Conservation (phyloP, 2,888 invertebrate species). For the Caenorhabditis sp. region DNA sequence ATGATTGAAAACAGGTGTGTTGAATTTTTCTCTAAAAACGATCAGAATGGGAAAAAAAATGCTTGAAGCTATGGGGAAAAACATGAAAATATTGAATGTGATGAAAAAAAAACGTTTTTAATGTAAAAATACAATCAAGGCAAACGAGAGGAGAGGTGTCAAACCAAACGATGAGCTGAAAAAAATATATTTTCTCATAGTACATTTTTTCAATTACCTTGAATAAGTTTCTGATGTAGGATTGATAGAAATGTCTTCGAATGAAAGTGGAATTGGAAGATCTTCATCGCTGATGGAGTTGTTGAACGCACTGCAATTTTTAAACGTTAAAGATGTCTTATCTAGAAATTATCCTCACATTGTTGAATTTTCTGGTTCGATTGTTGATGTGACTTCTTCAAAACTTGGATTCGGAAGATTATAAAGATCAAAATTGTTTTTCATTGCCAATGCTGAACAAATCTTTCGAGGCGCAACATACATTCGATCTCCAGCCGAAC, state of each 20-base stretch:
- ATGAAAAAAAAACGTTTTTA: background rate
- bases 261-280: background rate
- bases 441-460: slow-evolving; percentile 21
- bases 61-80: background rate
- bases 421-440: background rate
- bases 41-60: background rate
- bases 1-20: background rate
- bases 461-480: slow-evolving; percentile 12
- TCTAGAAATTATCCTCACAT: too few relatives aligned
- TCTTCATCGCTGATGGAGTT: too few relatives aligned
- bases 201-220: too few relatives aligned
- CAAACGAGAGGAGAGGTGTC: background rate
- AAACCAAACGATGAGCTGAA: background rate
- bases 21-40: background rate
- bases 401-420: background rate
- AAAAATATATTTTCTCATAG: background rate
- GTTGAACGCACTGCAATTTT: too few relatives aligned
- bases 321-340: too few relatives aligned
- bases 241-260: background rate
- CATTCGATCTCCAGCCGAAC: slow-evolving; percentile 15
- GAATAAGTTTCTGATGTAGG: background rate
- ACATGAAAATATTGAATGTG: background rate
- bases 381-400: background rate
- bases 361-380: background rate
- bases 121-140: background rate